These are phyloP conservation scores for Cassiopea xamachana DNA, from an alignment of 30 jellyfish, hydroid and myxozoan species.

Conservation along the genomic window DNA sequence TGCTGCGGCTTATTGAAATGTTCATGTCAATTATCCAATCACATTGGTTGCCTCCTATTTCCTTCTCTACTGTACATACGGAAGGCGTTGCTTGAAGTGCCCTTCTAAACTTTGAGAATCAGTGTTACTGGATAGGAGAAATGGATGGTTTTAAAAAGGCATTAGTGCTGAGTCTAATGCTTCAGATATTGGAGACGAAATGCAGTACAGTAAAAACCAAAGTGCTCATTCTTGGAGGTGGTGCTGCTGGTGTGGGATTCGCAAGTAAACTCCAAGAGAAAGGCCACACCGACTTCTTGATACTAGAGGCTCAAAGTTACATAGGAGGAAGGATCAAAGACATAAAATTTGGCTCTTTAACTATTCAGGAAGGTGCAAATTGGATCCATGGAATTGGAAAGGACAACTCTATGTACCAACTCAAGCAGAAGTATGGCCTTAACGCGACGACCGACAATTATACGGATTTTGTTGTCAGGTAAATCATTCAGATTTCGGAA, in stretches of 20 bases:
- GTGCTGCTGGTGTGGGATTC: slow-evolving; percentile 79
- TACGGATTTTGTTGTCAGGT: slow-evolving; percentile 67
- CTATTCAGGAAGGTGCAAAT: slow-evolving; percentile 92
- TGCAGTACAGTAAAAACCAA: slow-evolving; percentile 11
- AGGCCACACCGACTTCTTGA: slow-evolving; percentile 67
- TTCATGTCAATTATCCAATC: no score
- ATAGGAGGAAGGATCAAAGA: slow-evolving; percentile 86
- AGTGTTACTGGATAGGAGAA: no score
- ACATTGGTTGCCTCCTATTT: no score
- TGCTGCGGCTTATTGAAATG: no score
- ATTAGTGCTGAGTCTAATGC: neutral
- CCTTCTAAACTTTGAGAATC: no score
- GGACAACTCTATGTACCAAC: slow-evolving; percentile 30
- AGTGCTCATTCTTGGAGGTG: slow-evolving; percentile 73
- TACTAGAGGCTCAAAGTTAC: slow-evolving; percentile 82
- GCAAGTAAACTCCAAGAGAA: slow-evolving; percentile 58
- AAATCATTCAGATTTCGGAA: neutral
- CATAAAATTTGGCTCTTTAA: slow-evolving; percentile 47
- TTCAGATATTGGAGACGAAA: neutral
- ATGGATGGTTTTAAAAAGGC: no score
- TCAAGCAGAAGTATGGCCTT: slow-evolving; percentile 42
- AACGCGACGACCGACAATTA: slow-evolving; percentile 48
- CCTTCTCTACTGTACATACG: no score
- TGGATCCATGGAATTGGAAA: slow-evolving; percentile 82
- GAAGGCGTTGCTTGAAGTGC: no score